These are phyloP conservation scores for Heterotilapia buettikoferi DNA, from an alignment of 2,113 vertebrate species.

Conservation along the genomic window DNA sequence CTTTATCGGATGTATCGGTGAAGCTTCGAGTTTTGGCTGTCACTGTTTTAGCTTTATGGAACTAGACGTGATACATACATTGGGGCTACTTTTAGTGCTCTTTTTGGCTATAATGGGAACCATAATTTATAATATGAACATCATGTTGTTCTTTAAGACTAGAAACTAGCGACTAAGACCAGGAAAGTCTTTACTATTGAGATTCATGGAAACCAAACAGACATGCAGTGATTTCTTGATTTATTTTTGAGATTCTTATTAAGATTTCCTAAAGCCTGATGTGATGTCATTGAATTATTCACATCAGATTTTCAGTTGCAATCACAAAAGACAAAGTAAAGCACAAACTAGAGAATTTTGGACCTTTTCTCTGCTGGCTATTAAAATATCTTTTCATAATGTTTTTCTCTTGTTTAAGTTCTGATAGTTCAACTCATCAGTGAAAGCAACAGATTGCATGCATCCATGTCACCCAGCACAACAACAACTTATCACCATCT, in stretches of 20 bases:
- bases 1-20: neutral
- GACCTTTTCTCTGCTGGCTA: neutral
- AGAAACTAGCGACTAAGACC: neutral
- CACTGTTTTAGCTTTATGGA: neutral
- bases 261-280: neutral
- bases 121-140: neutral
- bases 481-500: neutral
- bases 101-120: neutral
- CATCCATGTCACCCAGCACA: neutral
- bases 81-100: neutral
- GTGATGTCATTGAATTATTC: neutral
- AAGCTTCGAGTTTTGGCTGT: neutral
- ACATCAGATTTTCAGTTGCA: neutral
- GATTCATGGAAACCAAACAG: neutral
- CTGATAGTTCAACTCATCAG: neutral
- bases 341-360: neutral
- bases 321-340: neutral
- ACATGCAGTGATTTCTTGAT: neutral
- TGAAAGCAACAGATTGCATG: neutral
- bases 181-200: neutral
- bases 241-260: neutral
- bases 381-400: neutral
- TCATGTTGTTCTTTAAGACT: neutral
- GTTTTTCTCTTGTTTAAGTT: neutral
- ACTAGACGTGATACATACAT: accelerated